Percentiles rank a stretch among this genome's conserved stretches.
Evolutionary conservation across 2,797 vertebrate species (phyloP).

Genomic region (Botia almorhae): DNA sequence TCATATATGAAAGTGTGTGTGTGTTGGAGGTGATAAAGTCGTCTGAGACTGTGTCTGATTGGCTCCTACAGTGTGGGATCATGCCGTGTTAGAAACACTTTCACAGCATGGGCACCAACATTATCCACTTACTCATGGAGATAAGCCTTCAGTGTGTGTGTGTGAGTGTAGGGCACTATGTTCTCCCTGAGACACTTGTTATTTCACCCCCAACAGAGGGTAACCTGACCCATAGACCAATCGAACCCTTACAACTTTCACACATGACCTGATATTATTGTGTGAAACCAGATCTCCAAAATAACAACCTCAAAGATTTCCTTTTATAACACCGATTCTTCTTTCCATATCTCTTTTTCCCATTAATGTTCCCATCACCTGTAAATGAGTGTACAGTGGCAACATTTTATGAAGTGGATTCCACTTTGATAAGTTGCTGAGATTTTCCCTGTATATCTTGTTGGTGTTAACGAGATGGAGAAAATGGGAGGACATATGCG

Average conservation of each 20-base stretch:
- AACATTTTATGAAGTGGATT: constrained; percentile 15
- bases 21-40: constrained; percentile 39
- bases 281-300: constrained; percentile 12
- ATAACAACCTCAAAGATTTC: neutral
- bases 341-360: neutral
- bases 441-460: constrained; percentile 28
- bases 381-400: constrained; percentile 15
- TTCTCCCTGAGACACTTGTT: constrained; percentile 41
- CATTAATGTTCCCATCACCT: neutral
- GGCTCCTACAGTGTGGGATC: constrained; percentile 40
- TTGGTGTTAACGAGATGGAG: constrained; percentile 6
- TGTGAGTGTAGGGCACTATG: constrained; percentile 39
- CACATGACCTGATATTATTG: neutral
- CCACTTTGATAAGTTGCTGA: constrained; percentile 11
- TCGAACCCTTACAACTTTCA: constrained; percentile 21
- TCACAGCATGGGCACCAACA: constrained; percentile 34
- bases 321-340: neutral
- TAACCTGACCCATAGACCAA: constrained; percentile 1
- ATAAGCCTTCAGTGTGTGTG: constrained; percentile 33
- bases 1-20: neutral
- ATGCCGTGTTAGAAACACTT: constrained; percentile 43
- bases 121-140: constrained; percentile 43
- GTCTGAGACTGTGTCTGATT: constrained; percentile 38
- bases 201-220: constrained; percentile 16
- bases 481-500: neutral